Base-by-base conservation (phyloP, 2,888 invertebrate species). In the Anodontia alba region DNA sequence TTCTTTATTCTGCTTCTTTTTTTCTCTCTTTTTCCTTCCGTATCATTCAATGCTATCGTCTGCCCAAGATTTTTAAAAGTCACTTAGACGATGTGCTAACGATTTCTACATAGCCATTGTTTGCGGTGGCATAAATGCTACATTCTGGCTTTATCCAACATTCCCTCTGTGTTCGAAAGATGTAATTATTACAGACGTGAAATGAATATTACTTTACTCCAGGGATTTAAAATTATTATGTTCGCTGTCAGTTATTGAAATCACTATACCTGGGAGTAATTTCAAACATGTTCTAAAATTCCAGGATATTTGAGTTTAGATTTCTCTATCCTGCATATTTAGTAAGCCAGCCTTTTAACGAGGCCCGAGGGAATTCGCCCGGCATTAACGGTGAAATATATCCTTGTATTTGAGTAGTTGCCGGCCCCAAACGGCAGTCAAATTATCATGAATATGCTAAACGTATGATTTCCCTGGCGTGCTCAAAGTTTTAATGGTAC, bases 401-500 rank as follows among this genome's bases (percentile, higher is more conserved):
- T 20, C 26, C 43, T 69, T 26, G 69, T 43, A 42, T 42, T 69
- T 69, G 69, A 69, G 69, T 43, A 38, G 43, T 42, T 42, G 69
- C n/a, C n/a, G 42, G 42, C 46, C 69, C 23, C 38, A 38, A 42
- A 46, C 46, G 43, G 69, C 29, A 43, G 69, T 69, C 69, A 79
- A 84, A 83, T 83, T 85, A 82, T 84, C 85, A 81, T 78, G 82
- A 75, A 81, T 78, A 81, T 76, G 71, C 71, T 79, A 81, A 75
- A 77, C 42, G 46, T 76, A 57, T 89, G 89, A 89, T 89, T 89
- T 89, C 89, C 88, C 88, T 51, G 17, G 85, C 67, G 86, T 68
- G 42, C 38, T 46, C n/a, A 67, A 80, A 73, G 81, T 85, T 83
- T 86, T 87, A 80, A 81, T 86, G 81, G 70, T 78, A 73, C 87